phyloP scores from a whole-genome alignment of 2,113 vertebrate species.

The Clupea harengus region DNA sequence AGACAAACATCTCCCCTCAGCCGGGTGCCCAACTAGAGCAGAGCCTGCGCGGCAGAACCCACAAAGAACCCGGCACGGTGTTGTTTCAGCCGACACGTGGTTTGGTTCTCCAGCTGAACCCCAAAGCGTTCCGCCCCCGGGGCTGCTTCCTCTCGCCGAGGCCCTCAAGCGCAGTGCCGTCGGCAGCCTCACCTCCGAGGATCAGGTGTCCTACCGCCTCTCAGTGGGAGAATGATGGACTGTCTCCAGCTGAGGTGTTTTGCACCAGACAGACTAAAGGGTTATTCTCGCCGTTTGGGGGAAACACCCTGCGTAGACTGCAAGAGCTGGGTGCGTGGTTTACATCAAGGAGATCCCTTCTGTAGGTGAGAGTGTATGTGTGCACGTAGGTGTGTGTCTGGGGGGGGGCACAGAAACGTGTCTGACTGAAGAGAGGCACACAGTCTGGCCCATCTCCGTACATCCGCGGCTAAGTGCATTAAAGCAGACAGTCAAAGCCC shows the following conservation, averaged over 20 bases:
- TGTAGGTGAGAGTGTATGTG: background rate
- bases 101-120: slow-evolving; percentile 18
- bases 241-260: background rate
- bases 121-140: background rate
- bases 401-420: slow-evolving; percentile 7
- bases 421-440: slow-evolving; percentile 33
- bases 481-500: slow-evolving; percentile 10
- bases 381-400: background rate
- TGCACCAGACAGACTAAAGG: background rate
- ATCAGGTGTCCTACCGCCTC: background rate
- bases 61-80: background rate
- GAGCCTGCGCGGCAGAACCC: background rate
- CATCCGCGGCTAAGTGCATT: slow-evolving; percentile 10
- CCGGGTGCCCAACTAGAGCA: background rate
- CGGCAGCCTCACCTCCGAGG: background rate
- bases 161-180: background rate
- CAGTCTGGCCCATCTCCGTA: slow-evolving; percentile 1
- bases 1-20: background rate
- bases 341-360: background rate
- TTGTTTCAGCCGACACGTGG: slow-evolving; percentile 28
- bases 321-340: background rate
- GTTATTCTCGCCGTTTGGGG: background rate
- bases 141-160: background rate
- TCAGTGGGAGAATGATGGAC: slow-evolving; percentile 6
- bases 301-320: background rate